Evolutionary conservation across 23 tunicate species (phyloP).

Genomic region (Trididemnum clinides): DNA sequence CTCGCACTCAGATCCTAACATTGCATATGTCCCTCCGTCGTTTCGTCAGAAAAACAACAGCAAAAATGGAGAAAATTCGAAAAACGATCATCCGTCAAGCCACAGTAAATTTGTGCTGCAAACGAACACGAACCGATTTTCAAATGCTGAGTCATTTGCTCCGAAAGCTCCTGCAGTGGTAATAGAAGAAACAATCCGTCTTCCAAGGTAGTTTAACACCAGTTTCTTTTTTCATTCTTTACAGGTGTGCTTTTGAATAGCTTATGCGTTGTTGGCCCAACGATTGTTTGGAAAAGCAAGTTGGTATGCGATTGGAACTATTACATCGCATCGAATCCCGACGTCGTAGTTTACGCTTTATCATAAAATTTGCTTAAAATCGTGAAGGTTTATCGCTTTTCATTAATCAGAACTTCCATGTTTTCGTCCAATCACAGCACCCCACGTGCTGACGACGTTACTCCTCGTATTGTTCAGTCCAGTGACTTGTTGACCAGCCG

Average conservation of each 20-base stretch:
- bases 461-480: not conserved
- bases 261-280: too few species aligned
- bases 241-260: too few species aligned
- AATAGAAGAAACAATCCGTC: not conserved
- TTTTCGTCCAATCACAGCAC: not conserved
- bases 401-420: too few species aligned
- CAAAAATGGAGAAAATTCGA: not conserved
- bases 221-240: too few species aligned
- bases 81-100: not conserved
- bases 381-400: too few species aligned
- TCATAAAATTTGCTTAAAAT: too few species aligned
- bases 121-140: not conserved
- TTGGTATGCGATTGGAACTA: too few species aligned
- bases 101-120: not conserved
- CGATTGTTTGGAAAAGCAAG: too few species aligned
- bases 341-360: too few species aligned
- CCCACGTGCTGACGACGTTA: slow-evolving; percentile 4
- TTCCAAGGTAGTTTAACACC: not conserved
- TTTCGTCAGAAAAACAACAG: not conserved
- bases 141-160: too few species aligned
- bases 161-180: not conserved
- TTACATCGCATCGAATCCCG: too few species aligned
- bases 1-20: slow-evolving; percentile 52
- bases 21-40: slow-evolving; percentile 36
- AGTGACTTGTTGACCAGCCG: not conserved